Evolutionary conservation across 2,797 vertebrate species (phyloP).

Genomic region (Hafferia zeledoni): DNA sequence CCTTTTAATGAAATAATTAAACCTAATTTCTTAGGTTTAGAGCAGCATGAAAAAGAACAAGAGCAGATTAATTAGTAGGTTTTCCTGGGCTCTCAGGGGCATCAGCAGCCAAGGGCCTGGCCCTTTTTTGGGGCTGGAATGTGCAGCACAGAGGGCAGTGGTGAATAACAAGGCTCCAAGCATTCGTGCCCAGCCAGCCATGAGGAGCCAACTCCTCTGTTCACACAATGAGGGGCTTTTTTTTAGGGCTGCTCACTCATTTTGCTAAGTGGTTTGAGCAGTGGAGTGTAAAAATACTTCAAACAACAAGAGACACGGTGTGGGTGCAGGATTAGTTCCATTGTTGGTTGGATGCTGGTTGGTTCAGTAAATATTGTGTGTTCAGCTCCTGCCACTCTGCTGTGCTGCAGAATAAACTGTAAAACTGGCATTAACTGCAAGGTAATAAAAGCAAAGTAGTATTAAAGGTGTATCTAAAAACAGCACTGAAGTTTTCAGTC

Average conservation of each 20-base stretch:
- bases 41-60: slow-evolving; percentile 63
- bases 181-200: slow-evolving; percentile 72
- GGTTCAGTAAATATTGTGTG: neutral
- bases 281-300: slow-evolving; percentile 32
- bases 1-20: slow-evolving; percentile 70
- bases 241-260: neutral
- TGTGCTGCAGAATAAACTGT: neutral
- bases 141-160: slow-evolving; percentile 53
- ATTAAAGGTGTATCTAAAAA: neutral
- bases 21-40: slow-evolving; percentile 56
- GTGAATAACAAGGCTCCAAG: slow-evolving; percentile 51
- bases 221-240: slow-evolving; percentile 51
- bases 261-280: slow-evolving; percentile 3
- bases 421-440: neutral
- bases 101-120: slow-evolving; percentile 25
- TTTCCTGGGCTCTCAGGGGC: slow-evolving; percentile 46
- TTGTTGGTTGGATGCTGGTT: neutral
- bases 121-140: slow-evolving; percentile 59
- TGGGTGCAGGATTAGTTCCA: neutral
- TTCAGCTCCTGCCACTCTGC: neutral
- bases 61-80: slow-evolving; percentile 73
- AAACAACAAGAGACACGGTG: neutral
- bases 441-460: neutral
- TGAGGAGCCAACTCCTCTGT: slow-evolving; percentile 70
- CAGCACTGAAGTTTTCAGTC: neutral